Evolutionary conservation across 2,113 vertebrate genomes (phyloP).

Genomic region (Caracal caracal): DNA sequence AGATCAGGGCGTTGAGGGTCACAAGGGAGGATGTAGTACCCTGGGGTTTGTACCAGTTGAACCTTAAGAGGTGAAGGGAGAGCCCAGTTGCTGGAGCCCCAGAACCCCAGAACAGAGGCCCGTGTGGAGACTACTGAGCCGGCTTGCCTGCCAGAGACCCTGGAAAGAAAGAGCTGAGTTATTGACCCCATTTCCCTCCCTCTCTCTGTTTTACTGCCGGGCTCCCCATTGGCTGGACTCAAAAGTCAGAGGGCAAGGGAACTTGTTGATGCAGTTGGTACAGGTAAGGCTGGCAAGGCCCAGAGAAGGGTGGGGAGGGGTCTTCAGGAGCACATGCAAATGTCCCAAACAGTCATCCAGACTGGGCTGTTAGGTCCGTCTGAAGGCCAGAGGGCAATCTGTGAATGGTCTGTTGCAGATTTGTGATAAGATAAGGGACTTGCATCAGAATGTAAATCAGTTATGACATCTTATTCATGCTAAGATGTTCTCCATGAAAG

Average conservation of each 20-base stretch:
- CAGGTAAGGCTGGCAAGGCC: neutral
- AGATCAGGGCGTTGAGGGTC: neutral
- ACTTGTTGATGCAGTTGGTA: neutral
- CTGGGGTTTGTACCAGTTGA: neutral
- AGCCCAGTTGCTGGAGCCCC: neutral
- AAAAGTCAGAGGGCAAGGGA: neutral
- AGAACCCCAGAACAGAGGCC: neutral
- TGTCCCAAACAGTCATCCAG: neutral
- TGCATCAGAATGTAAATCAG: neutral
- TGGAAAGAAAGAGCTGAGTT: neutral
- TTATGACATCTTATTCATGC: neutral
- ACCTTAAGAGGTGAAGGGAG: neutral
- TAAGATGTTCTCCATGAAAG: constrained; percentile 23
- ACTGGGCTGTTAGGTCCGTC: neutral
- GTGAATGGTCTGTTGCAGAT: neutral
- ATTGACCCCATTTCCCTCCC: neutral
- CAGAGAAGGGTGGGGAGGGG: neutral
- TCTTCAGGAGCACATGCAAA: neutral
- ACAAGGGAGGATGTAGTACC: neutral
- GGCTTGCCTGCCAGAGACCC: neutral
- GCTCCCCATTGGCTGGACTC: neutral
- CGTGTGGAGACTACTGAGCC: neutral
- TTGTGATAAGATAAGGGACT: neutral
- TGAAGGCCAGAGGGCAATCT: neutral
- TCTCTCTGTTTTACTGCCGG: neutral